Evolutionary conservation across 1,140 invertebrate genomes (phyloP), one percentile per base, ranked within the genome.

Genomic region (Neodiprion virginianus): DNA sequence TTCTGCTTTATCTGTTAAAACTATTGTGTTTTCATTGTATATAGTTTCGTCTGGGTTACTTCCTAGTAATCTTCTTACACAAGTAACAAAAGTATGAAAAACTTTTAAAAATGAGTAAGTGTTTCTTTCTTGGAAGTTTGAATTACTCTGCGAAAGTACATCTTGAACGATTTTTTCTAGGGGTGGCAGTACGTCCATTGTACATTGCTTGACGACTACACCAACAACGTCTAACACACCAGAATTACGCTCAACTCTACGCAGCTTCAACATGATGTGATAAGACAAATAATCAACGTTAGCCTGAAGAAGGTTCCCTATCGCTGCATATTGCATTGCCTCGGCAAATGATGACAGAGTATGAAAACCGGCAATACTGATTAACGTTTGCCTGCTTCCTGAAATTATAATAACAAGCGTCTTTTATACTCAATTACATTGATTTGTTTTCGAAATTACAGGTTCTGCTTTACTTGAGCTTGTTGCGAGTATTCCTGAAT

Each of bases 211-310:
- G 87, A 94, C 91, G 7, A 94, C 90, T 21, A 93, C 89, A 5
- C 87, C 88, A 14, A 94, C 82, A 49, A 92, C 91, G 76, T 90
- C 88, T 8, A 92, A 82, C 7, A 91, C 90, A 12, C 87, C 86
- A 7, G 86, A 84, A 83, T 91, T 90, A 14, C 86, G 80, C 47
- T 88, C 79, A 71, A 91, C 84, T 79, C 89, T 89, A 21, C 89
- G 90, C n/a, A 94, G 86, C 83, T 91, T 90, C 0, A 90, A 81
- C 12, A 90, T 91, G 53, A 94, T 88, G 73, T 93, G 90, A 78
- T 91, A 91, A 0, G 92, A 91, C 77, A 93, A 90, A 79, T 93
- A 94, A 83, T 94, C 93, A 2, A 92, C 89, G 79, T 94, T 94
- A 2, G 78, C 74, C 40, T 87, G 86, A 48, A 94, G 86, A 23